A percentile compares a stretch with the other conserved stretches of the same genome.
Conservation (phyloP, 1,140 invertebrate genomes). For the Sesamia nonagrioides region DNA sequence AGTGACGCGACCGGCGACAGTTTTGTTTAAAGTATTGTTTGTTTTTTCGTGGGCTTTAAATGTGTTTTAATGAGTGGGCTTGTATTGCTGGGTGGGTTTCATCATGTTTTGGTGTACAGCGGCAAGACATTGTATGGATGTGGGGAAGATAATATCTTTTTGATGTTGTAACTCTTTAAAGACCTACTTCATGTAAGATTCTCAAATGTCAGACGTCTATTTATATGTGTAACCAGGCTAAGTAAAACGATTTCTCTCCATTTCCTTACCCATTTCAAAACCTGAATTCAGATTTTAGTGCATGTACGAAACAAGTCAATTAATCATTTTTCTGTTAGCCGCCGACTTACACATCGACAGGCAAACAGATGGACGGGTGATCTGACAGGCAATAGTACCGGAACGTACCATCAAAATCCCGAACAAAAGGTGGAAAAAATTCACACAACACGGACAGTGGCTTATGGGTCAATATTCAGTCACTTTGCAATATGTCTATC, state of each 20-base stretch:
- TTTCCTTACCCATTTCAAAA: not conserved
- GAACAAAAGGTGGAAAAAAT: conserved; percentile 20
- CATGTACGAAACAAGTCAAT: conserved; percentile 23
- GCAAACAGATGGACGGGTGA: conserved; percentile 21
- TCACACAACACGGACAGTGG: too few relatives aligned
- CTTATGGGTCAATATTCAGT: not conserved
- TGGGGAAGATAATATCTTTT: not conserved
- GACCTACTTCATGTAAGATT: too few relatives aligned
- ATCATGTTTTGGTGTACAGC: not conserved
- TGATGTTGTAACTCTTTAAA: not conserved
- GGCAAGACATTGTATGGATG: not conserved
- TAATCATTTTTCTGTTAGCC: conserved; percentile 38
- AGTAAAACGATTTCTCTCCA: too few relatives aligned
- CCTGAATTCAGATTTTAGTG: conserved; percentile 9
- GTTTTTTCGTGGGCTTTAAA: conserved; percentile 3
- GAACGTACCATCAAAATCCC: conserved; percentile 12
- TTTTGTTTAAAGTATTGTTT: conserved; percentile 26
- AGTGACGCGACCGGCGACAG: conserved; percentile 43
- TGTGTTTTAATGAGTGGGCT: conserved; percentile 30
- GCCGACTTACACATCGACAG: conserved; percentile 1
- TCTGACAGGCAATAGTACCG: conserved; percentile 30
- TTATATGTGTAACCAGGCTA: too few relatives aligned
- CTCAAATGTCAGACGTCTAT: too few relatives aligned
- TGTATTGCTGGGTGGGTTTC: conserved; percentile 7
- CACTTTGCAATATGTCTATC: not conserved